Base-by-base conservation (phyloP, 2,113 vertebrate species). In the Micronycteris hirsuta region DNA sequence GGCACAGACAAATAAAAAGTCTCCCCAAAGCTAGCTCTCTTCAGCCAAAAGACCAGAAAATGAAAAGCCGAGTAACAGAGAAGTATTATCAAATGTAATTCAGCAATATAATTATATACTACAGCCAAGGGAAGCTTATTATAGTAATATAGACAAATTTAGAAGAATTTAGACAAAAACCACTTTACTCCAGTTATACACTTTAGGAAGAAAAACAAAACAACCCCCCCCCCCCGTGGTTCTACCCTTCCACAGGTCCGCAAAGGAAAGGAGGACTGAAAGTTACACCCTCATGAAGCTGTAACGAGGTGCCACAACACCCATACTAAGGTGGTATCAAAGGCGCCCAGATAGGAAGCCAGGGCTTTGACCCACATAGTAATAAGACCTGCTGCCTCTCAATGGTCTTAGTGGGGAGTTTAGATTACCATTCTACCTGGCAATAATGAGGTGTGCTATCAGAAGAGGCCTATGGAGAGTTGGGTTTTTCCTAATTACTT, bases 381-480 rank as follows among this genome's bases (percentile, higher is more conserved):
- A 38, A 45, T 1, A 16, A 47, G 13, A 82, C 10, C 19, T 28
- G 24, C 5, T 14, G 5, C 11, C 6, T 9, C 0, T 8, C 36
- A 22, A 2, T n/a, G 47, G 38, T 70, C 47, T 41, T 52, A 76
- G 26, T 70, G n/a, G 0, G 0, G 20, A 43, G n/a, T 38, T 1
- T n/a, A 58, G 41, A 92, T 47, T n/a, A n/a, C 12, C 19, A 22
- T 19, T 52, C 16, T 65, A 26, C 22, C 56, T 54, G 47, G 10
- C 31, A 74, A 36, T 58, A 68, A 83, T 43, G 70, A 85, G 81
- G 11, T 4, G 0, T 33, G 31, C 52, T 68, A 19, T 47, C 47
- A 92, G 19, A n/a, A 22, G 26, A 67, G 19, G 15, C 33, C 38
- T n/a, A 20, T 45, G 36, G 7, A 68, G 20, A 83, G 28, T 31